phyloP scores from a whole-genome alignment of 1,140 invertebrate species.

The Dreissena rostriformis region DNA sequence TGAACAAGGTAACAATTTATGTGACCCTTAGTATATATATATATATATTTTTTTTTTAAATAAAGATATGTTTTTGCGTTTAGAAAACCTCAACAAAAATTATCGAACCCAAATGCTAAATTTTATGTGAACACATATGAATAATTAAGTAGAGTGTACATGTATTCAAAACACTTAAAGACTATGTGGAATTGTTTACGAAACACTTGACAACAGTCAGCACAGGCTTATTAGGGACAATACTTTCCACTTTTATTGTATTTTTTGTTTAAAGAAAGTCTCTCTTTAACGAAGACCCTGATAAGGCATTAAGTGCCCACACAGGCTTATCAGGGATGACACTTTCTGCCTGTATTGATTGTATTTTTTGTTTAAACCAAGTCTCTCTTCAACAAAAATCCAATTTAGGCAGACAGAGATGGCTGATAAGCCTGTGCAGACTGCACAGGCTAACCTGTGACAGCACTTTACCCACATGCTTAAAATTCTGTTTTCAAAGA shows the following conservation, averaged over 20 bases:
- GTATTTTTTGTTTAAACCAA: not conserved
- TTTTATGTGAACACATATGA: not conserved
- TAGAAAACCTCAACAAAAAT: not conserved
- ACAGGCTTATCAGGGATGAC: no score
- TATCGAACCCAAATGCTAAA: not conserved
- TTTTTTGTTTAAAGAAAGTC: not conserved
- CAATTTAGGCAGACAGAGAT: not conserved
- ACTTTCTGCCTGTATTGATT: no score
- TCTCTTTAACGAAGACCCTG: not conserved
- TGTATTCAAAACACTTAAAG: not conserved
- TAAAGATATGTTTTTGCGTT: not conserved
- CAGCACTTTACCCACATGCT: not conserved
- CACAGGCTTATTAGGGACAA: no score
- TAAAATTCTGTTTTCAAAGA: not conserved
- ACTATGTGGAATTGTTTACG: no score
- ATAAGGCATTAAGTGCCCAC: no score
- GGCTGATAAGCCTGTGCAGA: not conserved
- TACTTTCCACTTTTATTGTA: no score
- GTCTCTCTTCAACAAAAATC: not conserved
- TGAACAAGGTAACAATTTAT: constrained; percentile 80
- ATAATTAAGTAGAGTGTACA: not conserved
- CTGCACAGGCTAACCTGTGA: not conserved
- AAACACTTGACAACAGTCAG: no score
- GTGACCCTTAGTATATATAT: no score
- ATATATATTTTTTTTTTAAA: not conserved